Base-by-base conservation (phyloP, 2,888 invertebrate species). In the Artemia sinica region DNA sequence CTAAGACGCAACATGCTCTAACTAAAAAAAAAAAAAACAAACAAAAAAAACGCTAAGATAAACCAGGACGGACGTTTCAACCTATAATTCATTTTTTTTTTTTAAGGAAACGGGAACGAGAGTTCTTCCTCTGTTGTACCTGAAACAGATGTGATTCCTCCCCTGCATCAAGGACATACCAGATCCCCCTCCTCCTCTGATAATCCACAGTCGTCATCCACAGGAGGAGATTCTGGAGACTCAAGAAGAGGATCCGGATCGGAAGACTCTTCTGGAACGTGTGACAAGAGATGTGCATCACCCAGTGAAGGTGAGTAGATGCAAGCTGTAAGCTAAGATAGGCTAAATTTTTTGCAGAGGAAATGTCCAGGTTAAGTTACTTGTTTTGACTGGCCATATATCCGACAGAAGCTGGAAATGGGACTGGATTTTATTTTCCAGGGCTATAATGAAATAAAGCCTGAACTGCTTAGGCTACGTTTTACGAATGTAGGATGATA, bases 191-290 rank as follows among this genome's bases (percentile, higher is more conserved):
- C 58, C 9, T 58, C 58, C 58, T 58, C 58, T 18, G 58, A 58
- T 14, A 18, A 18, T 14, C 58, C 58, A 2, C 58, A 58, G 58
- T 58, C 58, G 8, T 58, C 58, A 58, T 58, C 58, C 18, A 58
- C 58, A 8, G 58, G 58, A n/a, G 58, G 58, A 58, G 58, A 58
- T 18, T 58, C 58, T n/a, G 58, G 58, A 10, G 58, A 58, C 58
- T 58, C 58, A 58, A 7, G 58, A 9, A n/a, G 58, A 18, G 58
- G 58, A 14, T 58, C 58, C n/a, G 58, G 58, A 58, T 58, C 58
- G n/a, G 58, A 58, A 58, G 58, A 18, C 14, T 58, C 58, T 0
- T 18, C 58, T 8, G 18, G 58, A 18, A n/a, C 58, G 18, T 8
- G 14, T 8, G 58, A 58, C 14, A 58, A 58, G 58, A 18, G 18